A percentile compares a stretch with the other conserved stretches of the same genome.
These are phyloP conservation scores for Malurus elegans DNA, from an alignment of 2,113 vertebrate genomes.

Conservation along the genomic window DNA sequence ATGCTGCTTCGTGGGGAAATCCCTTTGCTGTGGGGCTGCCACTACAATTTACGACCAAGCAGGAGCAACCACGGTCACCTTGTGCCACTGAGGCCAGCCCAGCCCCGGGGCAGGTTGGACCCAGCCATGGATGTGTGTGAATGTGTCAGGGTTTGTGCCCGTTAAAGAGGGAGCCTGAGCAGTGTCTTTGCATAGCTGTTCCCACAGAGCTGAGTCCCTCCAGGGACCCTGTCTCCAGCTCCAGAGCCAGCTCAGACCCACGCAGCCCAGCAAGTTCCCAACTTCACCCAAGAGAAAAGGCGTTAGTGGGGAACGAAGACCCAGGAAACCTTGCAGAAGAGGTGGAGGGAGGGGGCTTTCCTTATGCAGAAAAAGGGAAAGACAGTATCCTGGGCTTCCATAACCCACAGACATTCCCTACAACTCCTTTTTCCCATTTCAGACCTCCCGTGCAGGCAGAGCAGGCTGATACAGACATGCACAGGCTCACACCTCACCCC, in stretches of 20 bases:
- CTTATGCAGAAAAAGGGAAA: background rate
- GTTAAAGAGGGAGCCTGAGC: background rate
- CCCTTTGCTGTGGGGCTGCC: background rate
- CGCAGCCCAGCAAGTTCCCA: background rate
- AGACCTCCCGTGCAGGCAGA: background rate
- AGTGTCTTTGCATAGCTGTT: conserved; percentile 14
- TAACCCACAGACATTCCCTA: background rate
- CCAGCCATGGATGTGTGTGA: background rate
- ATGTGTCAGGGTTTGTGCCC: background rate
- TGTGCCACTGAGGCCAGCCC: background rate
- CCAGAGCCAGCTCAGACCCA: conserved; percentile 21
- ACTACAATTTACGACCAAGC: background rate
- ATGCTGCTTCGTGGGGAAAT: background rate
- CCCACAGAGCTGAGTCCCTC: background rate
- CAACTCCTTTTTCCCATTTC: background rate
- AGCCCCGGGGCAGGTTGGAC: background rate
- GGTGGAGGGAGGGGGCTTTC: background rate
- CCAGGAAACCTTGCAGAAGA: background rate
- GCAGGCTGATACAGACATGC: background rate
- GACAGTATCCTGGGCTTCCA: background rate
- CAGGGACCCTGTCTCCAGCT: background rate
- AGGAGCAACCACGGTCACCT: background rate
- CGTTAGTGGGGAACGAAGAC: background rate
- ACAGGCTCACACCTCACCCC: background rate
- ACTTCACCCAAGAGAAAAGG: background rate